phyloP scores from a whole-genome alignment of 2,888 invertebrate genomes.

The Drosophila longiperda region DNA sequence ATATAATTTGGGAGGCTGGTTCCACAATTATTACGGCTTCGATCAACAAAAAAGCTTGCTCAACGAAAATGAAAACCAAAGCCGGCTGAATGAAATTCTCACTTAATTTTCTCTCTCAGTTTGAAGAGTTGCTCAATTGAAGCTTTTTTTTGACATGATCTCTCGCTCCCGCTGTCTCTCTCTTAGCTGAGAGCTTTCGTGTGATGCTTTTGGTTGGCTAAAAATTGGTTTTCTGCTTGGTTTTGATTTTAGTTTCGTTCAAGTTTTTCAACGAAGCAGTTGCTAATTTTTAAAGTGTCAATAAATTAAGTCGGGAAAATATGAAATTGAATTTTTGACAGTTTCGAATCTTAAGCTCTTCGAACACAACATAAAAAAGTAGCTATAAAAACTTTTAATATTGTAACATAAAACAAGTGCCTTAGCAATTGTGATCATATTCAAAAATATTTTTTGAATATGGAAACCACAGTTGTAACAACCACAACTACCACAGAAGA shows the following conservation, averaged over 20 bases:
- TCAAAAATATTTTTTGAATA: slow-evolving; percentile 38
- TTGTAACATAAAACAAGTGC: neutral
- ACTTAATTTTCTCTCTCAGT: slow-evolving; percentile 43
- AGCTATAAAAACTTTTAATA: neutral
- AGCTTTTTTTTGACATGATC: slow-evolving; percentile 17
- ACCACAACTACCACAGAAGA: slow-evolving; percentile 61
- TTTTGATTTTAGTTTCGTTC: slow-evolving; percentile 46
- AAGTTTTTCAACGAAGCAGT: slow-evolving; percentile 53
- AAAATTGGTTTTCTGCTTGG: slow-evolving; percentile 23
- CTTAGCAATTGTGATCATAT: slow-evolving; percentile 32
- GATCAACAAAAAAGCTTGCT: slow-evolving; percentile 45
- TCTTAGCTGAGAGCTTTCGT: slow-evolving; percentile 14
- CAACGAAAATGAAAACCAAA: slow-evolving; percentile 50
- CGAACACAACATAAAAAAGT: neutral
- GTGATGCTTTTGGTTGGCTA: slow-evolving; percentile 26
- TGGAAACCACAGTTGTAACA: slow-evolving; percentile 75
- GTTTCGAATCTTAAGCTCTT: slow-evolving; percentile 26
- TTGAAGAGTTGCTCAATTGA: slow-evolving; percentile 31
- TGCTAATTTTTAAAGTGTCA: slow-evolving; percentile 21
- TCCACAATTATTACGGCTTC: slow-evolving; percentile 34
- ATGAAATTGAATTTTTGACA: slow-evolving; percentile 16
- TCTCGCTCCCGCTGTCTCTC: slow-evolving; percentile 10
- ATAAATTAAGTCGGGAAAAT: slow-evolving; percentile 3
- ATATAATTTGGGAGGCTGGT: slow-evolving; percentile 40
- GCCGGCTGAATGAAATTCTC: slow-evolving; percentile 56